These are phyloP conservation scores for Venustoraphidia nigricollis DNA, from an alignment of 2,888 invertebrate genomes.

Conservation along the genomic window DNA sequence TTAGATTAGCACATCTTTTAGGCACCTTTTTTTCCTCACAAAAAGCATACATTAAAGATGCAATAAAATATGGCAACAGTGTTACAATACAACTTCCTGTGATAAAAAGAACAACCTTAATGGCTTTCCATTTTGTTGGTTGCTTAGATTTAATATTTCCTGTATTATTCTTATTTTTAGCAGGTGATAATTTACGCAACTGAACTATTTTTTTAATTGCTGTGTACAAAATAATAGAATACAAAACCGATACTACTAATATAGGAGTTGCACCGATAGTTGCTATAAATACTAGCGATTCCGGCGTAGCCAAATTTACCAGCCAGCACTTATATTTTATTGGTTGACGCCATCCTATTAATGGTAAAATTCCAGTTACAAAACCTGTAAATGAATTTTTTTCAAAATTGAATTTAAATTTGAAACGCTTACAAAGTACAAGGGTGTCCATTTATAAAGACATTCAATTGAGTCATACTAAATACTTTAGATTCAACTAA, in stretches of 20 bases:
- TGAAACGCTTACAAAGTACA: no score
- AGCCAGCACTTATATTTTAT: constrained; percentile 37
- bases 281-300: constrained; percentile 37
- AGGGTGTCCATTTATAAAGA: no score
- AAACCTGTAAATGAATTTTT: constrained; percentile 28
- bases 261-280: constrained; percentile 37
- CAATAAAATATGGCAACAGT: constrained; percentile 47
- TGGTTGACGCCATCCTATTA: constrained; percentile 40
- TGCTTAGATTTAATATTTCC: constrained; percentile 16
- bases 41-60: constrained; percentile 35
- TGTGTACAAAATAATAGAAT: constrained; percentile 39
- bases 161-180: constrained; percentile 17
- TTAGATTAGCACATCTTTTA: constrained; percentile 31
- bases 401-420: no score
- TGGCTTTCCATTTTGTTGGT: constrained; percentile 42
- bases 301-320: constrained; percentile 36
- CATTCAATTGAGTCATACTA: no score
- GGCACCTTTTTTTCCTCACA: constrained; percentile 32
- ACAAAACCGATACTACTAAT: constrained; percentile 29
- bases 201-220: constrained; percentile 39
- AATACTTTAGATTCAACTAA: no score
- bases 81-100: constrained; percentile 42
- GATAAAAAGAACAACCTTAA: constrained; percentile 44
- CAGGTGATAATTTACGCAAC: constrained; percentile 23
- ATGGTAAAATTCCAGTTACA: constrained; percentile 40